Conservation (phyloP, 2,797 vertebrate species). For the Pagetopsis macropterus region DNA sequence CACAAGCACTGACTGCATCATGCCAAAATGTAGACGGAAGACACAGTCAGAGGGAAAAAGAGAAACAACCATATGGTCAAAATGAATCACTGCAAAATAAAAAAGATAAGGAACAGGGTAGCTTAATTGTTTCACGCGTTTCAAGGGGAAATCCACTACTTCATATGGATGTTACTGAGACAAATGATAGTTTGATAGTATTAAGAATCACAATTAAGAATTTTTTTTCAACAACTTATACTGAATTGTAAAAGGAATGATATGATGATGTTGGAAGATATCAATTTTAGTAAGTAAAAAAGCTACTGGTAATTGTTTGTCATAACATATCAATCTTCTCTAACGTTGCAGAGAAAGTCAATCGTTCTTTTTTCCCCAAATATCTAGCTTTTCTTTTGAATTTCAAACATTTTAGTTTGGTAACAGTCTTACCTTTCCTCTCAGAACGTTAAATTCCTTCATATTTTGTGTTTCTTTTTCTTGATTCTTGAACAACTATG, state of each 20-base stretch:
- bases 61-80: conserved; percentile 13
- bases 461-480: no score
- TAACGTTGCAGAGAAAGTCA: no score
- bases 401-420: no score
- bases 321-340: no score
- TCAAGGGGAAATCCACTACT: background rate
- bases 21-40: conserved; percentile 36
- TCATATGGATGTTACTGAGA: background rate
- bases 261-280: background rate
- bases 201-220: background rate
- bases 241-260: background rate
- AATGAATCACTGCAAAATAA: conserved; percentile 6
- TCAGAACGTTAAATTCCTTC: background rate
- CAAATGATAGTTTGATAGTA: background rate
- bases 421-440: background rate
- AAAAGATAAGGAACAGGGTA: background rate
- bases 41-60: conserved; percentile 6
- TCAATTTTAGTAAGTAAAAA: no score
- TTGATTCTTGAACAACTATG: no score
- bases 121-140: background rate
- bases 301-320: no score
- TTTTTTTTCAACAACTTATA: background rate
- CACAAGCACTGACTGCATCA: conserved; percentile 27
- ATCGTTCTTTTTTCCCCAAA: no score
- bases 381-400: no score